A percentile compares a stretch with the other conserved stretches of the same genome.
Evolutionary conservation across 2,797 vertebrate species (phyloP).

Genomic region (Acipenser ruthenus): DNA sequence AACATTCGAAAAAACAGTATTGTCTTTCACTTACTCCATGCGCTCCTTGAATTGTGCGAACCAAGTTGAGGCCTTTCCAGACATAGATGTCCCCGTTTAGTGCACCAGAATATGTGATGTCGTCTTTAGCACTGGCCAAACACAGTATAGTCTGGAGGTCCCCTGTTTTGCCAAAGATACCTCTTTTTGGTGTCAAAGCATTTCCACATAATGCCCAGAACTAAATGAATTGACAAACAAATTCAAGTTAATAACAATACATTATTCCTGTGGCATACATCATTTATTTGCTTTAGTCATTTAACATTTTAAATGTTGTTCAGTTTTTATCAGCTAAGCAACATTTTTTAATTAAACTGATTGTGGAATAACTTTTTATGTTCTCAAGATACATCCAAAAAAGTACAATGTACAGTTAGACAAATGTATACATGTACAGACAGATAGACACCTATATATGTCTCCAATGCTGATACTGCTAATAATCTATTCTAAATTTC

Average conservation of each 20-base stretch:
- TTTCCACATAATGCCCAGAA: constrained; percentile 94
- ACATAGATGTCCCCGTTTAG: constrained; percentile 92
- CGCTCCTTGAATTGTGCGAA: constrained; percentile 81
- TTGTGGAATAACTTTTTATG: too few relatives aligned
- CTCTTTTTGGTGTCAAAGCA: constrained; percentile 83
- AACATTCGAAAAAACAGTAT: not conserved
- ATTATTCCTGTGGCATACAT: too few relatives aligned
- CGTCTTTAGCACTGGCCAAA: constrained; percentile 80
- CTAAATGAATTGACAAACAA: constrained; percentile 43
- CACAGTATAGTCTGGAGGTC: constrained; percentile 96
- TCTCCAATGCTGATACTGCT: too few relatives aligned
- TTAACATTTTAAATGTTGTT: too few relatives aligned
- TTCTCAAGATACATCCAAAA: too few relatives aligned
- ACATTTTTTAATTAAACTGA: too few relatives aligned
- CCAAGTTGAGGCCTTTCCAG: constrained; percentile 81
- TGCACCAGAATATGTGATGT: constrained; percentile 87
- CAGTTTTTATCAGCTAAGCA: too few relatives aligned
- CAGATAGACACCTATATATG: too few relatives aligned
- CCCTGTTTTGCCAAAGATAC: constrained; percentile 88
- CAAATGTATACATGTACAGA: too few relatives aligned
- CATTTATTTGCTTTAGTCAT: too few relatives aligned
- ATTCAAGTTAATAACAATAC: constrained; percentile 7
- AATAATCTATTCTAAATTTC: too few relatives aligned
- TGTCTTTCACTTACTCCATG: constrained; percentile 72
- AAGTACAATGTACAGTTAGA: too few relatives aligned